Evolutionary conservation across 2,888 invertebrate genomes (phyloP).

Genomic region (Caenorhabditis doughertyi): DNA sequence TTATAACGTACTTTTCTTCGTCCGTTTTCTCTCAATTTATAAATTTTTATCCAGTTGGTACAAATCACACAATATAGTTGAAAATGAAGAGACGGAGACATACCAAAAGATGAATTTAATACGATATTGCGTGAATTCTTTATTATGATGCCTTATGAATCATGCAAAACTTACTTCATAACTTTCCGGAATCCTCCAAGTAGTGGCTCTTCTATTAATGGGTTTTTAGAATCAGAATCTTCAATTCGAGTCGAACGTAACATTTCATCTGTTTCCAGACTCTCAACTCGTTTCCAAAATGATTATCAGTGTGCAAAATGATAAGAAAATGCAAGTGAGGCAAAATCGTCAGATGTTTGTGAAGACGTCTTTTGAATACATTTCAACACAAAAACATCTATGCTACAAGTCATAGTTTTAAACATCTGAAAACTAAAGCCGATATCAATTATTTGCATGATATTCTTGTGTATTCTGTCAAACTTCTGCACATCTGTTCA

Average conservation of each 20-base stretch:
- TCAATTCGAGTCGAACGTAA: neutral
- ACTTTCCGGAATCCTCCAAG: neutral
- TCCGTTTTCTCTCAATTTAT: no score
- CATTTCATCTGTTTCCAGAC: neutral
- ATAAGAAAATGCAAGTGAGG: neutral
- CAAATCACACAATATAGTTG: conserved; percentile 30
- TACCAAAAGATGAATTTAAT: neutral
- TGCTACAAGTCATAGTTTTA: no score
- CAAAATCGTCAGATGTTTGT: neutral
- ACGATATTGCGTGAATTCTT: neutral
- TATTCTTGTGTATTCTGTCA: no score
- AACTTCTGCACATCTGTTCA: no score
- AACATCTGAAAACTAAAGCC: no score
- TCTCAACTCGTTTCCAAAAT: neutral
- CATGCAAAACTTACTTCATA: neutral
- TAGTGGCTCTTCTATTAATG: neutral
- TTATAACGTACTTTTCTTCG: neutral
- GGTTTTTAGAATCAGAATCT: neutral
- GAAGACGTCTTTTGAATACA: no score
- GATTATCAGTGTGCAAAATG: neutral
- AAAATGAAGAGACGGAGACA: neutral
- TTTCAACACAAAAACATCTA: no score
- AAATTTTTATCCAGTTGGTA: neutral
- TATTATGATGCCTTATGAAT: no score
- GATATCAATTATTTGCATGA: no score